Conservation (phyloP, 2,113 vertebrate species). For the Xyrauchen texanus region DNA sequence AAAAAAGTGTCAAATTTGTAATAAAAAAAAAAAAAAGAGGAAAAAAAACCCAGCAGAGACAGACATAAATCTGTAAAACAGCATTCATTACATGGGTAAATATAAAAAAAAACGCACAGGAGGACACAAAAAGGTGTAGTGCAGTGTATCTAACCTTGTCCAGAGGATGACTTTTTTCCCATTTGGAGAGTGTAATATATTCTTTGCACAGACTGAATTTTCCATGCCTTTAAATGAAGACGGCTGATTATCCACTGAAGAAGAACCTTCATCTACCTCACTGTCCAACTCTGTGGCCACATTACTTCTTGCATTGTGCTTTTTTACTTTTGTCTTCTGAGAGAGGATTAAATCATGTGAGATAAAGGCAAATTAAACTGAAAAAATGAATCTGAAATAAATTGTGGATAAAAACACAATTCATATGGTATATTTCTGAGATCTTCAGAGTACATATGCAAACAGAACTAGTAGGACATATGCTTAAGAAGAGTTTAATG, state of each 20-base stretch:
- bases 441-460: background rate
- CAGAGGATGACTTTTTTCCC: conserved; percentile 88
- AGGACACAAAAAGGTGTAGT: background rate
- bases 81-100: no score
- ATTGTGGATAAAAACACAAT: no score
- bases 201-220: conserved; percentile 79
- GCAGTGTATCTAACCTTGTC: conserved; percentile 78
- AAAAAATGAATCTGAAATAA: no score
- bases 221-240: background rate
- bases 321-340: conserved; percentile 18
- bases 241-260: conserved; percentile 63
- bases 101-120: background rate
- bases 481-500: background rate
- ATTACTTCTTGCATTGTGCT: background rate
- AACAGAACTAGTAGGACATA: background rate
- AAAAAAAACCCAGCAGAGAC: no score
- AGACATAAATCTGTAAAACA: no score
- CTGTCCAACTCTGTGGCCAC: conserved; percentile 55
- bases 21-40: no score
- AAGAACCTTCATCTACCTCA: conserved; percentile 75
- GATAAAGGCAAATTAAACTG: background rate
- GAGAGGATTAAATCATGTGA: background rate
- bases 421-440: no score
- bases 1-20: no score
- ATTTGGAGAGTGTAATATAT: conserved; percentile 80